Percentiles rank a stretch among this genome's conserved stretches.
These are phyloP conservation scores for Urosaurus nigricauda DNA, from an alignment of 2,797 vertebrate genomes.

Conservation along the genomic window DNA sequence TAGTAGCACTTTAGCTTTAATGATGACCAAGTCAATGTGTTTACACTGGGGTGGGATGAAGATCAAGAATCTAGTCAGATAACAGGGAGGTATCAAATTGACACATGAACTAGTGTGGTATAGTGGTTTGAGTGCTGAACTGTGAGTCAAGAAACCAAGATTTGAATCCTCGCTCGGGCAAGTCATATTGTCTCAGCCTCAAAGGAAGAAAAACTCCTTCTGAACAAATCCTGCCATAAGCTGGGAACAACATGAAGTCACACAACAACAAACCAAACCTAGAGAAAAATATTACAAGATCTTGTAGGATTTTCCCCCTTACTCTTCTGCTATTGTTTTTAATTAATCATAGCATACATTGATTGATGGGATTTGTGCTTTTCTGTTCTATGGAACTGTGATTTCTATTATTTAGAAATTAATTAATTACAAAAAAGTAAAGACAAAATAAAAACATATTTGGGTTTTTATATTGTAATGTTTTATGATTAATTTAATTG, in stretches of 20 bases:
- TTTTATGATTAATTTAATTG: neutral
- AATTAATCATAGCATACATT: neutral
- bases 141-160: too few relatives aligned
- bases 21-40: constrained; percentile 34
- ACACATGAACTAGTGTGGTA: neutral
- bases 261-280: neutral
- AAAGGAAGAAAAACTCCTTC: too few relatives aligned
- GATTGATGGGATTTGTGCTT: neutral
- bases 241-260: neutral
- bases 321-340: neutral
- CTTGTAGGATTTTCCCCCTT: neutral
- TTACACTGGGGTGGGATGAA: constrained; percentile 19
- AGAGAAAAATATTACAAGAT: neutral
- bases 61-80: neutral
- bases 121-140: neutral
- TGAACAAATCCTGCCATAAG: neutral
- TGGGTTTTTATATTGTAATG: neutral
- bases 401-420: neutral
- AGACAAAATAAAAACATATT: neutral
- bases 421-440: neutral
- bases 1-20: constrained; percentile 44
- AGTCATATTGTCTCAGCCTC: too few relatives aligned
- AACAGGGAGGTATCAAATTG: neutral
- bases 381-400: neutral
- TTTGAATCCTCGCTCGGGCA: neutral